phyloP scores from a whole-genome alignment of 2,113 vertebrate species.

The Rattus rattus region DNA sequence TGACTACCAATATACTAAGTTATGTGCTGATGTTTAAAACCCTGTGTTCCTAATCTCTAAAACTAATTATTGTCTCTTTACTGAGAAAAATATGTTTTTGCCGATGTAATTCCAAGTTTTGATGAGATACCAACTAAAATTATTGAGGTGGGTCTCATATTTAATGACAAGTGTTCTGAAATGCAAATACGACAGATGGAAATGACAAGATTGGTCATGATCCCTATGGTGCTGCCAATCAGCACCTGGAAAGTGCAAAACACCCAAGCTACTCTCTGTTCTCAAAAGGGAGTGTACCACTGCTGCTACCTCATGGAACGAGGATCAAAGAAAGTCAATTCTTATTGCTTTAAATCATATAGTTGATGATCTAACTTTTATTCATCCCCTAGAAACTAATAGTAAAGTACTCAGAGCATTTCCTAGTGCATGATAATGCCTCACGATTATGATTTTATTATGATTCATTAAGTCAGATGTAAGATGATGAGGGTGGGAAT shows the following conservation, averaged over 20 bases:
- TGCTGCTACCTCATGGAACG: not conserved
- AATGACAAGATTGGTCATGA: not conserved
- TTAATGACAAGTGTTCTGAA: not conserved
- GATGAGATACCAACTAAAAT: not conserved
- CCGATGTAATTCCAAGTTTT: not conserved
- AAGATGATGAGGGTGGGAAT: not conserved
- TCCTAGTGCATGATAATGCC: not conserved
- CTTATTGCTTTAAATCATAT: not conserved
- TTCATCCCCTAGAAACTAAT: not conserved
- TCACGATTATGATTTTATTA: not conserved
- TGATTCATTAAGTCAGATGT: not conserved
- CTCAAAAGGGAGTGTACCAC: accelerated
- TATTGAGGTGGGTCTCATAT: not conserved
- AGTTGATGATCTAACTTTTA: not conserved
- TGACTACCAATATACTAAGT: not conserved
- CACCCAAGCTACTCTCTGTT: not conserved
- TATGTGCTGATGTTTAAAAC: not conserved
- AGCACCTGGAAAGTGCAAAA: not conserved
- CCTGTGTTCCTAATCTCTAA: not conserved
- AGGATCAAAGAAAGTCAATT: not conserved
- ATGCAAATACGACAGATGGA: not conserved
- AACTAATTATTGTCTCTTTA: not conserved
- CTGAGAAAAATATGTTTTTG: not conserved
- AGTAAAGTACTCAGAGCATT: not conserved
- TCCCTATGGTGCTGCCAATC: not conserved